A percentile compares a stretch with the other conserved stretches of the same genome.
These are phyloP conservation scores for Pollenia labialis DNA, from an alignment of 2,888 invertebrate species.

Conservation along the genomic window DNA sequence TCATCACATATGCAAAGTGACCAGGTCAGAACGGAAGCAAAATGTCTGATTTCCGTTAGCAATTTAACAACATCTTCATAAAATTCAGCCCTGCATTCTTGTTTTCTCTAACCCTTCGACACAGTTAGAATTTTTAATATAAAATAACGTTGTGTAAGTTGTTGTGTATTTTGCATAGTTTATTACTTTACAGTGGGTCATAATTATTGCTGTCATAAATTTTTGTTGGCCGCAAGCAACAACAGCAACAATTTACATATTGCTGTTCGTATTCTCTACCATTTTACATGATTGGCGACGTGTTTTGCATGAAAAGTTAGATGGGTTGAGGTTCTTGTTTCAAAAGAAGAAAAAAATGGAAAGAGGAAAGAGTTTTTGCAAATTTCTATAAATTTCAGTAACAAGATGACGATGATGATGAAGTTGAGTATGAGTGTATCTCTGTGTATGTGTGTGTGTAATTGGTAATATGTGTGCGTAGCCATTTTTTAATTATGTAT, in stretches of 20 bases:
- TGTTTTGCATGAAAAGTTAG: constrained; percentile 43
- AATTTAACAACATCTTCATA: constrained; percentile 42
- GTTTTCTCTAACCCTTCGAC: neutral
- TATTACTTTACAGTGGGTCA: constrained; percentile 45
- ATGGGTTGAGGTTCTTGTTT: constrained; percentile 40
- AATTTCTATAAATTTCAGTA: neutral
- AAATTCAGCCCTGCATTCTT: neutral
- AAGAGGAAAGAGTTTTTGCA: constrained; percentile 1
- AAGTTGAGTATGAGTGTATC: neutral
- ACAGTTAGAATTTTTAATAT: constrained; percentile 28
- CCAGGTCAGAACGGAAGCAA: constrained; percentile 46
- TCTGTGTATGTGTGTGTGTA: neutral
- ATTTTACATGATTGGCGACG: constrained; percentile 12
- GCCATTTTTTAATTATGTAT: constrained; percentile 53
- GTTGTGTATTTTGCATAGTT: constrained; percentile 43
- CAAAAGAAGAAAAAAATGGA: neutral
- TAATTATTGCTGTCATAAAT: constrained; percentile 53
- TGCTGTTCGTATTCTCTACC: neutral
- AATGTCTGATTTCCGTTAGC: constrained; percentile 49
- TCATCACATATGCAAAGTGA: constrained; percentile 44
- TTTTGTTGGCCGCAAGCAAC: neutral
- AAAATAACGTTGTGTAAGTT: constrained; percentile 4
- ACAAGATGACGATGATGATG: neutral
- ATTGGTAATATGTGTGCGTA: neutral
- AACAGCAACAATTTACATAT: neutral